Evolutionary conservation across 2,888 invertebrate genomes (phyloP).

Genomic region (Mythimna albipuncta): DNA sequence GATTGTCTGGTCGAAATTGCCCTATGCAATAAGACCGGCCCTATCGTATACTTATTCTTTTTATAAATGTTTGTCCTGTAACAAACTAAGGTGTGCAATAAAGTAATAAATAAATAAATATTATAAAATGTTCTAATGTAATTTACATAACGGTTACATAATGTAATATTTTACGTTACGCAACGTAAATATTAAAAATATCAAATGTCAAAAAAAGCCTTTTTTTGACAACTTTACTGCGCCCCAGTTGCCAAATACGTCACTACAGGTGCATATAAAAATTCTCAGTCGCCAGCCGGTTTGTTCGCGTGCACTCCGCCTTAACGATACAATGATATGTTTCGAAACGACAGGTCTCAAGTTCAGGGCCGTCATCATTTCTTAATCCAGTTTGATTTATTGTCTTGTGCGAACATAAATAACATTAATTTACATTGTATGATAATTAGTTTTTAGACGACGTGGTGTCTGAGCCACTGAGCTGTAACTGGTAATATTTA

Average conservation of each 20-base stretch:
- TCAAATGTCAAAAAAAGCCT: no score
- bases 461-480: neutral
- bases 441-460: slow-evolving; percentile 35
- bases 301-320: slow-evolving; percentile 21
- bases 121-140: no score
- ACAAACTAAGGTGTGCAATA: no score
- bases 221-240: neutral
- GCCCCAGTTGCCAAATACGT: slow-evolving; percentile 27
- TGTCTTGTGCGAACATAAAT: slow-evolving; percentile 34
- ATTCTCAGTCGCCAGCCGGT: neutral
- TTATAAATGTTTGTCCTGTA: no score
- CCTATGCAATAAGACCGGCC: no score
- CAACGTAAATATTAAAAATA: no score
- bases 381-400: slow-evolving; percentile 55
- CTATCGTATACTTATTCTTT: no score
- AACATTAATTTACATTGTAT: slow-evolving; percentile 41
- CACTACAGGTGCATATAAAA: slow-evolving; percentile 18
- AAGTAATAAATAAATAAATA: no score
- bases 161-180: no score
- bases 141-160: no score
- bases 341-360: slow-evolving; percentile 46
- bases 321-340: slow-evolving; percentile 39
- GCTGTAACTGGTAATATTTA: slow-evolving; percentile 14
- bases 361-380: slow-evolving; percentile 58
- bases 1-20: no score